phyloP scores from a whole-genome alignment of 2,797 vertebrate species.

The Miichthys miiuy region DNA sequence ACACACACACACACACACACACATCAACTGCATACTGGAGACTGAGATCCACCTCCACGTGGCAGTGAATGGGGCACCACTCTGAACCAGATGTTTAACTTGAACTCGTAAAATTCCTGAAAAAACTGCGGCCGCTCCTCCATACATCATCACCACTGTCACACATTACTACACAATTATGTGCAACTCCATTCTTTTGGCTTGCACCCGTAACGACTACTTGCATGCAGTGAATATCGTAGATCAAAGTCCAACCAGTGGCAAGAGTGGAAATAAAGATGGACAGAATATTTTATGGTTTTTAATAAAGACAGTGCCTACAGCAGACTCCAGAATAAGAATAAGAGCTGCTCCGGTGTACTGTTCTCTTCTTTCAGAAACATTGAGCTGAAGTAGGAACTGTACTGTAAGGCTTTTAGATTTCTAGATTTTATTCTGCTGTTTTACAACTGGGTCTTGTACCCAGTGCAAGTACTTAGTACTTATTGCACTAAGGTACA shows the following conservation, averaged over 20 bases:
- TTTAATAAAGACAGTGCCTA: conserved; percentile 31
- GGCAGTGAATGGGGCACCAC: conserved; percentile 7
- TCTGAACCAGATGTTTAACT: conserved; percentile 55
- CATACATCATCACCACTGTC: background rate
- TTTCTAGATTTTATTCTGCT: background rate
- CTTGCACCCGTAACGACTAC: background rate
- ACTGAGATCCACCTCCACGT: conserved; percentile 26
- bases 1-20: background rate
- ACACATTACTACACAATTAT: background rate
- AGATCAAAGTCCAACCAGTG: background rate
- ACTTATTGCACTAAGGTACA: too few relatives aligned
- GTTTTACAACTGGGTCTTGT: background rate
- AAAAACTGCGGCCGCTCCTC: background rate
- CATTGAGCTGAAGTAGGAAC: background rate
- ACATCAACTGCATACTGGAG: conserved; percentile 8
- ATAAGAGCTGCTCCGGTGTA: background rate
- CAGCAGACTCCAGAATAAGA: background rate
- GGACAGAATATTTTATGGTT: conserved; percentile 24
- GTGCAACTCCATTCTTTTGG: background rate
- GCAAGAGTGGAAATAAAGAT: background rate
- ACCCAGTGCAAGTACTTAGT: too few relatives aligned
- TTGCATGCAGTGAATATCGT: background rate
- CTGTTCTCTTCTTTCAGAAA: background rate
- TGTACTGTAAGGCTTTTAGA: background rate
- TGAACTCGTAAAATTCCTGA: conserved; percentile 15